Percentiles rank a stretch among this genome's conserved stretches.
These are phyloP conservation scores for Pao palembangensis DNA, from an alignment of 2,113 vertebrate genomes.

Conservation along the genomic window DNA sequence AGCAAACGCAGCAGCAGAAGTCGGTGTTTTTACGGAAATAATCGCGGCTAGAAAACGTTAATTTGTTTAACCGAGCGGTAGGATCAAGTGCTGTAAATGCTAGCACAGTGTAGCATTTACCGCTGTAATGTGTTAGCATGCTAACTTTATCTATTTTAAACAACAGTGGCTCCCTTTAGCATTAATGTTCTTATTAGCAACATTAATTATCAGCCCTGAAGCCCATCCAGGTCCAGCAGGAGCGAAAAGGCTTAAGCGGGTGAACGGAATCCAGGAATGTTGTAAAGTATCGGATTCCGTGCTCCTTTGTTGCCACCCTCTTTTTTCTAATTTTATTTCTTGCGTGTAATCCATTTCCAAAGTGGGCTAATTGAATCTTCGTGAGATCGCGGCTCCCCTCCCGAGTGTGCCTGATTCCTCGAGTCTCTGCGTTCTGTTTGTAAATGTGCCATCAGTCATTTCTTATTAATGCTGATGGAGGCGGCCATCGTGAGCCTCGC, in stretches of 20 bases:
- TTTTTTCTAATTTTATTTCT: constrained; percentile 34
- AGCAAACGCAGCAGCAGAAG: background rate
- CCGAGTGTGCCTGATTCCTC: constrained; percentile 38
- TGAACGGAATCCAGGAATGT: no score
- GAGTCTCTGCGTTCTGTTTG: constrained; percentile 49
- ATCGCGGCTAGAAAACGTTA: background rate
- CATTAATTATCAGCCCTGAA: no score
- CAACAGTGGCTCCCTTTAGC: background rate
- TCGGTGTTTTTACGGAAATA: background rate
- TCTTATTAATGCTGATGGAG: constrained; percentile 53
- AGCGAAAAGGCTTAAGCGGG: no score
- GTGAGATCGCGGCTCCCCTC: constrained; percentile 49
- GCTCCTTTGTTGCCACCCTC: constrained; percentile 12
- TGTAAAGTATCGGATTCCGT: constrained; percentile 1
- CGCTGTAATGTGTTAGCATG: no score
- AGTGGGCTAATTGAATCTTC: constrained; percentile 55
- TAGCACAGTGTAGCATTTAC: no score
- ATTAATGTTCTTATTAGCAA: background rate
- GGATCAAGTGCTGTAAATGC: no score
- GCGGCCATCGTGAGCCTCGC: constrained; percentile 50
- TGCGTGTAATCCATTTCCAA: constrained; percentile 45
- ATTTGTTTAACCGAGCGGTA: no score
- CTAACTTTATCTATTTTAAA: no score
- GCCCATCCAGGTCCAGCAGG: no score
- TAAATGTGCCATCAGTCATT: constrained; percentile 46